Percentiles rank a stretch among this genome's conserved stretches.
Evolutionary conservation across 1,140 invertebrate genomes (phyloP).

Genomic region (Brachionus asplanchnoidis): DNA sequence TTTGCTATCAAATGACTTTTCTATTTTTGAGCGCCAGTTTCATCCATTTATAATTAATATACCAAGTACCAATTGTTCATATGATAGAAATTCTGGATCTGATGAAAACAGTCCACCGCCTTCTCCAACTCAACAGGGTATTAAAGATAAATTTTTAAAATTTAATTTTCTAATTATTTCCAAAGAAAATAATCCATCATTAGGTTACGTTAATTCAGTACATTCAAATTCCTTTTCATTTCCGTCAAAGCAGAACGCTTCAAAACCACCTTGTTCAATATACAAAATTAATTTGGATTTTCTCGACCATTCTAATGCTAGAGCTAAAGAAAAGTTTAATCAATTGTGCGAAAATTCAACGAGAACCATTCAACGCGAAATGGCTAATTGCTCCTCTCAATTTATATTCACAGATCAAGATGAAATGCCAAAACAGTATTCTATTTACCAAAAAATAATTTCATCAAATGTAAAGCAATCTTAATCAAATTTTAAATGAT

Average conservation of each 20-base stretch:
- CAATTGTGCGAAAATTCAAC: constrained; percentile 41
- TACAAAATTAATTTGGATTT: constrained; percentile 23
- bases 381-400: constrained; percentile 10
- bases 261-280: constrained; percentile 22
- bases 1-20: background rate
- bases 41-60: constrained; percentile 24
- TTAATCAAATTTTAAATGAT: background rate
- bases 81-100: constrained; percentile 19
- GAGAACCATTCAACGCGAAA: constrained; percentile 23
- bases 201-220: background rate
- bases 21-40: background rate
- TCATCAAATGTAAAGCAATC: constrained; percentile 21
- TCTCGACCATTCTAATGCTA: background rate
- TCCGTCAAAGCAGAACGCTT: background rate
- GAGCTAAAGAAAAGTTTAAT: constrained; percentile 23
- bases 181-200: background rate
- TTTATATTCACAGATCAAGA: constrained; percentile 23
- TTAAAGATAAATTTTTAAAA: background rate
- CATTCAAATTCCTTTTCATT: background rate
- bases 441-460: constrained; percentile 34
- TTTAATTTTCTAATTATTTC: background rate
- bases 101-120: constrained; percentile 26
- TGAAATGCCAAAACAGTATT: constrained; percentile 35
- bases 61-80: background rate
- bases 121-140: constrained; percentile 18